phyloP scores from a whole-genome alignment of 2,797 vertebrate species.

The Lepidocolaptes lacrymiger region DNA sequence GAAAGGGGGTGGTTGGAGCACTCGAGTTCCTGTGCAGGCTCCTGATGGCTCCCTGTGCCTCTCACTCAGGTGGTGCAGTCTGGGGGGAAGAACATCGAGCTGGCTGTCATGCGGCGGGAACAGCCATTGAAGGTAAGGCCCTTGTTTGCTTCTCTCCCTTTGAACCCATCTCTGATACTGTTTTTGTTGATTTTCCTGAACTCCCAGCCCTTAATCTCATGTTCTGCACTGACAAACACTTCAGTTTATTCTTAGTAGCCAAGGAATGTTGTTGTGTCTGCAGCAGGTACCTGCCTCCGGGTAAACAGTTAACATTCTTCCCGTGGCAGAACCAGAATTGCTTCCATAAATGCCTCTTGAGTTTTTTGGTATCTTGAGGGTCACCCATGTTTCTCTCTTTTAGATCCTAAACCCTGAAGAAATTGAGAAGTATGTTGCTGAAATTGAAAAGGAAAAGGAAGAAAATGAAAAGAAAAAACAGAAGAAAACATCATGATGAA shows the following conservation, averaged over 20 bases:
- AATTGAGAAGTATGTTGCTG: constrained; percentile 84
- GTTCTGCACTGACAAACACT: not conserved
- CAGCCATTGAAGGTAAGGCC: constrained; percentile 82
- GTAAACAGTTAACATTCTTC: not conserved
- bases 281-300: not conserved
- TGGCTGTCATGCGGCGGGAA: constrained; percentile 84
- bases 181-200: not conserved
- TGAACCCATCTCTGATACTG: not conserved
- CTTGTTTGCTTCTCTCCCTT: not conserved
- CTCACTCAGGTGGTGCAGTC: constrained; percentile 85
- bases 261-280: not conserved
- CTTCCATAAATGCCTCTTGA: not conserved
- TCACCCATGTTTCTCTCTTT: not conserved
- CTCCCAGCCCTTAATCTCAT: not conserved
- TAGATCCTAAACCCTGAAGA: constrained; percentile 86
- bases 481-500: constrained; percentile 81
- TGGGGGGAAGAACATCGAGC: constrained; percentile 87
- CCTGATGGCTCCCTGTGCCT: not conserved
- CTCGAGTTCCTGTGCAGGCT: not conserved
- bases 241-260: not conserved
- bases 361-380: not conserved
- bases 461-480: constrained; percentile 86
- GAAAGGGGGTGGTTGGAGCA: not conserved
- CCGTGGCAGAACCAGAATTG: not conserved
- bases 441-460: constrained; percentile 88